Percentiles rank a stretch among this genome's conserved stretches.
These are phyloP conservation scores for Malurus alboscapulatus DNA, from an alignment of 2,113 vertebrate species.

Conservation along the genomic window DNA sequence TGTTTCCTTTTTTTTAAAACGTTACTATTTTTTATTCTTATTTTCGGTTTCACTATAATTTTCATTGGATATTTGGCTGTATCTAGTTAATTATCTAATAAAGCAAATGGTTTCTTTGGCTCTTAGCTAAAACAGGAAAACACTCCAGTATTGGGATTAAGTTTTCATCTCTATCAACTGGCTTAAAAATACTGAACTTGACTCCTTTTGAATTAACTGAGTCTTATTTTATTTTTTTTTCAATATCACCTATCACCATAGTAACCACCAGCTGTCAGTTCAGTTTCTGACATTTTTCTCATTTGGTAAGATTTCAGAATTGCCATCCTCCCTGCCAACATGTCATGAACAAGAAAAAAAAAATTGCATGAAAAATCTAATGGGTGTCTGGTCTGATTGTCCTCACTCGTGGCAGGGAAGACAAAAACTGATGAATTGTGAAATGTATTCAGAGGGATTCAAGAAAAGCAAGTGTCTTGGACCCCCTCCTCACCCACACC, in stretches of 20 bases:
- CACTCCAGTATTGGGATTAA: conserved; percentile 74
- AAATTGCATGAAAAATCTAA: conserved; percentile 97
- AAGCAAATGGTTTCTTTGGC: conserved; percentile 71
- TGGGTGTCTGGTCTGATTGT: conserved; percentile 99
- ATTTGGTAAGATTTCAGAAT: conserved; percentile 99
- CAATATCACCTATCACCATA: conserved; percentile 92
- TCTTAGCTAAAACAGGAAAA: conserved; percentile 69
- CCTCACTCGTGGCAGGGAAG: conserved; percentile 98
- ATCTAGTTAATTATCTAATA: conserved; percentile 57
- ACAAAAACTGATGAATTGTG: conserved; percentile 99
- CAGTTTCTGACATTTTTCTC: conserved; percentile 98
- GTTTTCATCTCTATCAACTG: conserved; percentile 80
- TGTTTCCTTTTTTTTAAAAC: neutral
- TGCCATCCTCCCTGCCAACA: conserved; percentile 97
- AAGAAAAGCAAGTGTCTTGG: conserved; percentile 93
- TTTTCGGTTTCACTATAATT: conserved; percentile 52
- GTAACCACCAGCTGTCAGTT: conserved; percentile 89
- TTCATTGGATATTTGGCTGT: conserved; percentile 57
- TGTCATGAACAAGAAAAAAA: conserved; percentile 91
- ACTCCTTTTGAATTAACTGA: conserved; percentile 86
- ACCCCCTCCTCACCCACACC: conserved; percentile 79
- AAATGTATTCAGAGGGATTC: conserved; percentile 99
- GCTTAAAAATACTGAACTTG: conserved; percentile 82
- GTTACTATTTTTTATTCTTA: neutral
- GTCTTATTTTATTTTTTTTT: conserved; percentile 81